Evolutionary conservation across 2,888 invertebrate genomes (phyloP).

Genomic region (Melitaea athalia): DNA sequence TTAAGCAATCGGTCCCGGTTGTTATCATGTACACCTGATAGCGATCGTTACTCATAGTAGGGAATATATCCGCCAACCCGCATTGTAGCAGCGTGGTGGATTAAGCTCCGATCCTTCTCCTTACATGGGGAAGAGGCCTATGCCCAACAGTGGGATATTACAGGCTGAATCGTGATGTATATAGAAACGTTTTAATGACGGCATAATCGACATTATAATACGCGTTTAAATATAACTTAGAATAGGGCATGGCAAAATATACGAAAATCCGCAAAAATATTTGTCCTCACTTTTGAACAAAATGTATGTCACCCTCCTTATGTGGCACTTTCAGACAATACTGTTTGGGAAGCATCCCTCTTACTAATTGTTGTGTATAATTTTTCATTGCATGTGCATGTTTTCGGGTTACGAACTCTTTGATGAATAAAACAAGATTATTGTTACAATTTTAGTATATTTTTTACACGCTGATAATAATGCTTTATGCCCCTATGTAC

Average conservation of each 20-base stretch:
- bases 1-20: too few species aligned
- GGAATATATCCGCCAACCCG: too few species aligned
- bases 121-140: too few species aligned
- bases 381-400: slow-evolving; percentile 12
- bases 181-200: too few species aligned
- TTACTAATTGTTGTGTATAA: slow-evolving; percentile 27
- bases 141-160: too few species aligned
- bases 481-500: too few species aligned
- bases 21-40: too few species aligned
- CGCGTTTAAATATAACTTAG: not conserved
- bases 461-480: not conserved
- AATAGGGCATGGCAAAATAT: not conserved
- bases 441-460: not conserved
- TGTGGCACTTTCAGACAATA: slow-evolving; percentile 8
- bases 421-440: slow-evolving; percentile 4
- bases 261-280: not conserved
- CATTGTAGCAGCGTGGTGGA: too few species aligned
- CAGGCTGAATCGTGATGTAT: too few species aligned
- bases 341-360: slow-evolving; percentile 14
- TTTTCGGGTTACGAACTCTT: slow-evolving; percentile 19
- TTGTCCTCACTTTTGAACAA: not conserved
- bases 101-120: too few species aligned
- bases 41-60: too few species aligned
- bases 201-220: too few species aligned
- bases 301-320: not conserved